These are phyloP conservation scores for Apamea anceps DNA, from an alignment of 2,888 invertebrate genomes.

Conservation along the genomic window DNA sequence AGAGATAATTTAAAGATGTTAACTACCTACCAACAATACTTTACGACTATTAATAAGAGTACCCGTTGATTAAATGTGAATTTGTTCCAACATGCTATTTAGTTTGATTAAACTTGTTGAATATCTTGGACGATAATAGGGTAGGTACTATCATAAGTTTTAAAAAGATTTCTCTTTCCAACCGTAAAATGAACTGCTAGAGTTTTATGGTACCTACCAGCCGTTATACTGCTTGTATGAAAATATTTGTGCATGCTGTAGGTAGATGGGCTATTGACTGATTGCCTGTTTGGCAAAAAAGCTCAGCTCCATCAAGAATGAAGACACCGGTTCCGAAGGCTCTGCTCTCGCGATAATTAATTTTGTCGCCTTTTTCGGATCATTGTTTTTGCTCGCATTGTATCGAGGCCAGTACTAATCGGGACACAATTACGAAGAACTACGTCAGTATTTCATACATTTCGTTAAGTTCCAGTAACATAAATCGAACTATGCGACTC, in stretches of 20 bases:
- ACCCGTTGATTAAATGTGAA: constrained; percentile 23
- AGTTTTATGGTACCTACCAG: not conserved
- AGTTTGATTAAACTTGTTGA: constrained; percentile 23
- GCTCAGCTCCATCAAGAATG: constrained; percentile 58
- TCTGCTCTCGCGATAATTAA: constrained; percentile 62
- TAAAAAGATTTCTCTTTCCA: constrained; percentile 1
- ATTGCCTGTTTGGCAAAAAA: constrained; percentile 65
- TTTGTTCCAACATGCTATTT: constrained; percentile 8
- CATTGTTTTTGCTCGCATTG: constrained; percentile 64
- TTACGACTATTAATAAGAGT: constrained; percentile 33
- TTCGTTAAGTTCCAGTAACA: constrained; percentile 60
- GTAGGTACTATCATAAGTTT: not conserved
- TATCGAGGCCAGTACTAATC: constrained; percentile 61
- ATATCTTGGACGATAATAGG: not conserved
- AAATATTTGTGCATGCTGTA: constrained; percentile 50
- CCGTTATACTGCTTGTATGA: not conserved
- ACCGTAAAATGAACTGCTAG: not conserved
- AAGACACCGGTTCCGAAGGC: constrained; percentile 60
- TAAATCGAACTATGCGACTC: constrained; percentile 59
- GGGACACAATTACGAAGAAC: constrained; percentile 62
- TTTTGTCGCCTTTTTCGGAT: constrained; percentile 68
- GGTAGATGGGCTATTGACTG: constrained; percentile 65
- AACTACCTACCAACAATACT: constrained; percentile 45
- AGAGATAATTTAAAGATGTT: constrained; percentile 46
- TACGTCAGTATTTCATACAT: constrained; percentile 64